A percentile compares a stretch with the other conserved stretches of the same genome.
These are phyloP conservation scores for Drosophila repleta DNA, from an alignment of 1,140 invertebrate species.

Conservation along the genomic window DNA sequence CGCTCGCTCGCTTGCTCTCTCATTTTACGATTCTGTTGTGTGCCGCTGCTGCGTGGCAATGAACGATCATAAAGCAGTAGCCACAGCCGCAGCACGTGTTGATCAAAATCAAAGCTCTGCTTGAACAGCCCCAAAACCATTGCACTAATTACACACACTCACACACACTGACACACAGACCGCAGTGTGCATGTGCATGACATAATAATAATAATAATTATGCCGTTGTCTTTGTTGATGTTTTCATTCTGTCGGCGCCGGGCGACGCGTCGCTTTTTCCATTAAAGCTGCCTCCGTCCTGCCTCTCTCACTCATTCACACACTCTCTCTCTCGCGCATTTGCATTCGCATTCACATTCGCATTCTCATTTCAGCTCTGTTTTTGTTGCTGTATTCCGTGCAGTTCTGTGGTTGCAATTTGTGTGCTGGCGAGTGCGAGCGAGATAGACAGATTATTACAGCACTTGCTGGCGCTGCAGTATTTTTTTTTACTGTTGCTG, in stretches of 20 bases:
- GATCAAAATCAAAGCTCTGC: constrained; percentile 26
- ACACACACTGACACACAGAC: constrained; percentile 32
- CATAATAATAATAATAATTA: constrained; percentile 65
- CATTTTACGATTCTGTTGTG: constrained; percentile 45
- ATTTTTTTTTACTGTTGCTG: constrained; percentile 28
- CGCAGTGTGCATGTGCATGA: constrained; percentile 63
- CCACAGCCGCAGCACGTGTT: constrained; percentile 41
- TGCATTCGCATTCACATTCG: constrained; percentile 33
- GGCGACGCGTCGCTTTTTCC: constrained; percentile 50
- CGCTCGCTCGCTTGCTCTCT: constrained; percentile 5
- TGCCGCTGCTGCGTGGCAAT: constrained; percentile 60
- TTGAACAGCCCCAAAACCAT: constrained; percentile 8
- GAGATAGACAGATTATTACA: constrained; percentile 67
- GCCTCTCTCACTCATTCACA: too few relatives aligned
- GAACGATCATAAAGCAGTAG: constrained; percentile 51
- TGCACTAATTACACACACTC: constrained; percentile 46
- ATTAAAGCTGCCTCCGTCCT: constrained; percentile 36
- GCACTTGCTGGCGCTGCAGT: constrained; percentile 70
- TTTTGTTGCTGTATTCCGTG: constrained; percentile 27
- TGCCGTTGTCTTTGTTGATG: constrained; percentile 8
- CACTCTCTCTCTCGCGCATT: too few relatives aligned
- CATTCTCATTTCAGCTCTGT: constrained; percentile 24
- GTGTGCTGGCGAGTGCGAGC: constrained; percentile 27
- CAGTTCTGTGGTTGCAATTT: constrained; percentile 27
- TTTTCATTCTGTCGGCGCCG: constrained; percentile 30